Evolutionary conservation across 2,888 invertebrate genomes (phyloP).

Genomic region (Willowsia nigromaculata): DNA sequence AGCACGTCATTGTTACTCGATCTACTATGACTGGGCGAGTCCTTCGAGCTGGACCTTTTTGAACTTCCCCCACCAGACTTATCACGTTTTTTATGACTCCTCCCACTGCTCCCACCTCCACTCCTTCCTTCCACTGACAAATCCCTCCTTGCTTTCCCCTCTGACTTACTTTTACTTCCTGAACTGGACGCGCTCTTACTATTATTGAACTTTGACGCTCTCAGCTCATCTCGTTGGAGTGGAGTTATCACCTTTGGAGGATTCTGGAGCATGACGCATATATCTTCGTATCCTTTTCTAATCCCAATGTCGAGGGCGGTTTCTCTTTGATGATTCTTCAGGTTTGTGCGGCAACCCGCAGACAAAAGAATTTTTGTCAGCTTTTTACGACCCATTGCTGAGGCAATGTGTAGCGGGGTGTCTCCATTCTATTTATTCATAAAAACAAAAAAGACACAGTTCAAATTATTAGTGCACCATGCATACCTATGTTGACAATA

Average conservation of each 20-base stretch:
- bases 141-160: conserved; percentile 41
- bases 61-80: conserved; percentile 53
- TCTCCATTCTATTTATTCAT: conserved; percentile 89
- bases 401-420: conserved; percentile 94
- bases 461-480: not conserved
- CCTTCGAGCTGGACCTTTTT: conserved; percentile 51
- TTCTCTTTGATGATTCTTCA: conserved; percentile 92
- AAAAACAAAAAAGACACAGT: not conserved
- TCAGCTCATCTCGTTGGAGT: conserved; percentile 76
- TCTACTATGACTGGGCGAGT: conserved; percentile 71
- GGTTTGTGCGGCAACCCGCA: conserved; percentile 87
- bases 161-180: conserved; percentile 61
- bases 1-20: conserved; percentile 75
- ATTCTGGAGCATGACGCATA: conserved; percentile 73
- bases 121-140: conserved; percentile 46
- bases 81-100: conserved; percentile 39
- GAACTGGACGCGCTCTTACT: conserved; percentile 44
- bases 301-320: conserved; percentile 93
- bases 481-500: not conserved
- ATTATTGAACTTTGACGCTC: conserved; percentile 75
- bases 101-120: conserved; percentile 69
- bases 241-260: conserved; percentile 75
- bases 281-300: conserved; percentile 90
- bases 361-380: conserved; percentile 93
- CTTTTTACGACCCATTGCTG: conserved; percentile 95